Evolutionary conservation across 2,797 vertebrate species (phyloP).

Genomic region (Lycodopsis pacificus): DNA sequence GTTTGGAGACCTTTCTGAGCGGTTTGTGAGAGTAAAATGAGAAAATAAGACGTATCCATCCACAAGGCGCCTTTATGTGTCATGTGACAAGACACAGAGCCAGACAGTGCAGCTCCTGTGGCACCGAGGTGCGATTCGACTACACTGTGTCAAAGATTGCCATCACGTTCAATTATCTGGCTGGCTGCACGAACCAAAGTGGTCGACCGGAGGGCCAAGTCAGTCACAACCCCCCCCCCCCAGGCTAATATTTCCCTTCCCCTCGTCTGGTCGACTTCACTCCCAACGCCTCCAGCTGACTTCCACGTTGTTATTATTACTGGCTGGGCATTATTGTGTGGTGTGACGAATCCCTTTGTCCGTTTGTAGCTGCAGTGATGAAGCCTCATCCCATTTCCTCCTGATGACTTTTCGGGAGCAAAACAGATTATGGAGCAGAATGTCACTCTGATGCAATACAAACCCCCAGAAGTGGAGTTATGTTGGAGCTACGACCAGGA

Average conservation of each 20-base stretch:
- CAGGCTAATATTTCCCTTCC: constrained; percentile 55
- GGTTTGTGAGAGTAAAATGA: neutral
- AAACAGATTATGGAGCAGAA: constrained; percentile 8
- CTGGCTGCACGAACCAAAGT: constrained; percentile 77
- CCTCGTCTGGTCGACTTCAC: constrained; percentile 57
- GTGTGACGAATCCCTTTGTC: constrained; percentile 50
- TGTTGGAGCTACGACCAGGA: neutral
- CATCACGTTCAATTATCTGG: constrained; percentile 81
- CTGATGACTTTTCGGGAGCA: constrained; percentile 30
- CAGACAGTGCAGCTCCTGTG: constrained; percentile 63
- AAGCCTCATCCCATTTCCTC: constrained; percentile 26
- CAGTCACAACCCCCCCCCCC: constrained; percentile 42
- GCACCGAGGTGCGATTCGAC: constrained; percentile 74
- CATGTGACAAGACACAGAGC: constrained; percentile 42
- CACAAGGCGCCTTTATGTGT: constrained; percentile 34
- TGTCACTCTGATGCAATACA: neutral
- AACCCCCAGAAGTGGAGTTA: constrained; percentile 3
- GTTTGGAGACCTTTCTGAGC: constrained; percentile 18
- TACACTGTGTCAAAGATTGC: constrained; percentile 76
- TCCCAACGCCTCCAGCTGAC: constrained; percentile 58
- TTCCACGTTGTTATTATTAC: constrained; percentile 54
- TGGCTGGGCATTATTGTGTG: constrained; percentile 50
- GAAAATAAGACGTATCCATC: constrained; percentile 37
- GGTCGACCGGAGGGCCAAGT: constrained; percentile 48
- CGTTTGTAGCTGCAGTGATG: constrained; percentile 23